Base-by-base conservation (phyloP, 1,140 invertebrate genomes). In the Chrysomallon squamiferum region DNA sequence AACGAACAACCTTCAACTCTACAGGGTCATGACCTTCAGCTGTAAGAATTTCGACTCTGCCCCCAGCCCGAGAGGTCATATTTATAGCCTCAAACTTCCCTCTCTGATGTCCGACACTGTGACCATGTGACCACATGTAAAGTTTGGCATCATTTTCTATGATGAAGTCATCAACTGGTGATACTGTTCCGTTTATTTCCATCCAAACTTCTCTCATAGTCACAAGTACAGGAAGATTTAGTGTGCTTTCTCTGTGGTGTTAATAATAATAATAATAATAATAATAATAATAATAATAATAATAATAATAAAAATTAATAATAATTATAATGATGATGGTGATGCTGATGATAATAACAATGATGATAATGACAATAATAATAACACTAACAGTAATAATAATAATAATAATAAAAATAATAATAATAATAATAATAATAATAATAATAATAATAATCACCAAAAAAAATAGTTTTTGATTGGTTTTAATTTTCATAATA, bases 71-170 rank as follows among this genome's bases (percentile, higher is more conserved):
- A 5, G 77, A 68, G 38, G 69, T 67, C 15, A 80, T 72, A 52
- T 80, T 78, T 41, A 67, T 70, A 0, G 72, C 56, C 1, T 54
- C 20, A 35, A 76, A 59, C n/a, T 58, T 58, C 22, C 78, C 78
- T 18, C 68, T 60, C n/a, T 58, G 49, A 4, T 65, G 49, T 2
- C 72, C 72, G 13, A 66, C 61, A 11, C 76, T 72, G 62, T 74
- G 70, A 13, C 71, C 76, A 54, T 75, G 65, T 1, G 76, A 78
- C 78, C 76, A 78, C 63, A 80, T 69, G 62, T 75, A 75, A 0
- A 78, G 62, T 43, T 74, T 64, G 20, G 74, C 78, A 6, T 66
- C 33, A 58, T 78, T 75, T 52, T 80, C 78, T 9, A 80, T 67
- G 4, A 69, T 65, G 13, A 78, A 63, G 9, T 74, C 74, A 7